Evolutionary conservation across 2,888 invertebrate species (phyloP).

Genomic region (Odontothrips loti): DNA sequence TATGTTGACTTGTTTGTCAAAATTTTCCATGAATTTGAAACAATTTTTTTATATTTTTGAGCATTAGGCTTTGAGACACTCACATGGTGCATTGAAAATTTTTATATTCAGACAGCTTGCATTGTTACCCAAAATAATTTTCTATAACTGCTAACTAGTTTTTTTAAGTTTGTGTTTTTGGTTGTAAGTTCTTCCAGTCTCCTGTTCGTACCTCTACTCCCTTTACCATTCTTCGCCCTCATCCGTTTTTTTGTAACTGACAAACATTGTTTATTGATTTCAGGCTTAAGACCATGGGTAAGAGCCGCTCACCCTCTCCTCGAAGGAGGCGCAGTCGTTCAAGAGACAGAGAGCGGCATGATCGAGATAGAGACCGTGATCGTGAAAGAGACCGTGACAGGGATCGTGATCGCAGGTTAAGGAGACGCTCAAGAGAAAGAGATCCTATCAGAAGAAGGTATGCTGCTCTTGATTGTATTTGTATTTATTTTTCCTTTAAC

Average conservation of each 20-base stretch:
- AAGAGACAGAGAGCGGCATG: conserved; percentile 51
- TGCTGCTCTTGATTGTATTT: not conserved
- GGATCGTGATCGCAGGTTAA: conserved; percentile 42
- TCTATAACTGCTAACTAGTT: too few species aligned
- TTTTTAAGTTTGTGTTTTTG: too few species aligned
- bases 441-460: conserved; percentile 32
- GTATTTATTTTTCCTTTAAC: not conserved
- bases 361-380: conserved; percentile 46
- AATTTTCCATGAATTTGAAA: too few species aligned
- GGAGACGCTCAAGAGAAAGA: conserved; percentile 47
- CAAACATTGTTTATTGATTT: not conserved
- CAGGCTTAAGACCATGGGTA: conserved; percentile 48
- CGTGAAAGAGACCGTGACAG: conserved; percentile 45
- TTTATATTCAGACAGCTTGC: too few species aligned
- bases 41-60: too few species aligned
- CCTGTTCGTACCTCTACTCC: too few species aligned
- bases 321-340: conserved; percentile 52
- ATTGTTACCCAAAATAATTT: too few species aligned
- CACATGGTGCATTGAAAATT: too few species aligned
- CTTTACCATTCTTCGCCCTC: too few species aligned
- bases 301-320: conserved; percentile 53
- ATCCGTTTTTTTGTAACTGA: not conserved
- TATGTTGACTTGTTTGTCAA: too few species aligned
- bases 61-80: too few species aligned
- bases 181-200: too few species aligned